phyloP scores from a whole-genome alignment of 1,140 invertebrate species.

The Nautilus pompilius region DNA sequence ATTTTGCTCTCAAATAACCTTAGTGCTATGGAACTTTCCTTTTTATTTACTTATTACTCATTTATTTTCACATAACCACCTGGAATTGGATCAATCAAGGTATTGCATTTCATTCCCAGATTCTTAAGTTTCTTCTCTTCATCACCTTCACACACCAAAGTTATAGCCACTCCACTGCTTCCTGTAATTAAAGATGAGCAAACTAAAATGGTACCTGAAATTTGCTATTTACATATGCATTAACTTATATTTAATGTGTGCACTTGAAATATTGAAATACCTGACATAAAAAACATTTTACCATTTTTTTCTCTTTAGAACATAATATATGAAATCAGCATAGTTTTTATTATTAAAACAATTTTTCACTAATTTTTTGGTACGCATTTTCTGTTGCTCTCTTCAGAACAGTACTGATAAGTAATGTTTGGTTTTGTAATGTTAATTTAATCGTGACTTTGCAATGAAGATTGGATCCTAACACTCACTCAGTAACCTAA shows the following conservation, averaged over 20 bases:
- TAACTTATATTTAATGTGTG: no score
- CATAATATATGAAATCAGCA: background rate
- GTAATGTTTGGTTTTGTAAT: no score
- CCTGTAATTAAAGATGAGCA: slow-evolving; percentile 27
- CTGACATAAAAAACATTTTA: background rate
- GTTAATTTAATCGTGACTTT: no score
- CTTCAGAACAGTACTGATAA: no score
- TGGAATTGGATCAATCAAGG: slow-evolving; percentile 38
- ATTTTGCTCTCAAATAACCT: no score
- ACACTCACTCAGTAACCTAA: no score
- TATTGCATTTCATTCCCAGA: slow-evolving; percentile 41
- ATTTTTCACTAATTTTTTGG: background rate
- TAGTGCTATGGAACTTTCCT: no score
- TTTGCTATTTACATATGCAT: background rate
- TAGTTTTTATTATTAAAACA: background rate
- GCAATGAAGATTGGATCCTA: no score
- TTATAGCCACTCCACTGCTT: slow-evolving; percentile 45
- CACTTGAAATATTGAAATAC: no score
- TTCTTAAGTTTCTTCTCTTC: slow-evolving; percentile 31
- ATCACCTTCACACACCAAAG: slow-evolving; percentile 36
- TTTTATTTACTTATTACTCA: no score
- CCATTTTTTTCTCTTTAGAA: background rate
- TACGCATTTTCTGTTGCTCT: no score
- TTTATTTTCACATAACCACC: no score
- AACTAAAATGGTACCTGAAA: background rate